phyloP scores from a whole-genome alignment of 37 sponge, comb jelly and placozoan species.

The Beroe forskalii region DNA sequence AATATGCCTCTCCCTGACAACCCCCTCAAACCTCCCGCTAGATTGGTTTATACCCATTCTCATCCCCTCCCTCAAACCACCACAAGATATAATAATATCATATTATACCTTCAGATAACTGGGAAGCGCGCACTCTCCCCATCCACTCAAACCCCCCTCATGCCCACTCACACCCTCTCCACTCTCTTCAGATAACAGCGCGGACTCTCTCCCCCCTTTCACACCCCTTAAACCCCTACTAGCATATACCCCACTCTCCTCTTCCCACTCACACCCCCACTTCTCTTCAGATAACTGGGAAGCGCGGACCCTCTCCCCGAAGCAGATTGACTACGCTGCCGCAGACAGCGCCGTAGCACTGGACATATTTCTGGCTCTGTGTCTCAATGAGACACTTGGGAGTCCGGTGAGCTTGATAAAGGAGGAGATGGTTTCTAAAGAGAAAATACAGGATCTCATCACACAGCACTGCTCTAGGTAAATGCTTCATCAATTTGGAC shows the following conservation, averaged over 20 bases:
- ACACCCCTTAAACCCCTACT: no score
- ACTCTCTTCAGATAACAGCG: no score
- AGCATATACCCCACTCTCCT: no score
- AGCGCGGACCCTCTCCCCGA: neutral
- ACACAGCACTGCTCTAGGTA: neutral
- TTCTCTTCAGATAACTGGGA: slow-evolving; percentile 53
- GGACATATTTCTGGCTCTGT: neutral
- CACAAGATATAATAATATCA: no score
- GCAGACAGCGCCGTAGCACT: slow-evolving; percentile 27
- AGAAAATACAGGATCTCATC: neutral
- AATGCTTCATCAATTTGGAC: neutral
- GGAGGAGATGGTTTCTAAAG: neutral
- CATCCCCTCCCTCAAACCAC: no score
- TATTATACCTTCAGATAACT: slow-evolving; percentile 30
- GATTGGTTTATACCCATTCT: no score
- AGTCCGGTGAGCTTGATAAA: neutral
- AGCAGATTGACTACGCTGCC: slow-evolving; percentile 16
- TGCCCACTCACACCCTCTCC: no score
- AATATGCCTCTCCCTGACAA: no score
- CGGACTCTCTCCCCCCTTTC: no score
- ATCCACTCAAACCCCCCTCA: no score
- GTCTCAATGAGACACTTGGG: neutral
- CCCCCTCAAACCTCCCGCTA: no score
- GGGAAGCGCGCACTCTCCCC: slow-evolving; percentile 6
- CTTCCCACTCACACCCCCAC: no score